Evolutionary conservation across 1,140 invertebrate genomes (phyloP), one percentile per base, ranked within the genome.

Genomic region (Paraescarpia echinospica): DNA sequence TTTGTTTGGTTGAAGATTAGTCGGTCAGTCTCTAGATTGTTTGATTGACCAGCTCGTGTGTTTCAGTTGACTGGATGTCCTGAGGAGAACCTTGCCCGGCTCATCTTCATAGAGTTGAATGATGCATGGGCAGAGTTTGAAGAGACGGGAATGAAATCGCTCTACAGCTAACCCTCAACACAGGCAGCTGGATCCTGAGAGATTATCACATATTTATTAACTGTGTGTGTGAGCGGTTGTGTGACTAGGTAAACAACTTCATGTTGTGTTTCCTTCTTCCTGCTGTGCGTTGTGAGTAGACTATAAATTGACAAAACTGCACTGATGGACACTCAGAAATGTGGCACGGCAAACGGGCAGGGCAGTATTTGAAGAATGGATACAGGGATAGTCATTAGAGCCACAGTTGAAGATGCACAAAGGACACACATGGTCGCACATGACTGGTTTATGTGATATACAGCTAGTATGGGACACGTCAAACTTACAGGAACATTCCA

Each of bases 41-140:
- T 90, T 14, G n/a, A 31, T 31, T 90, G 34, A 33, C 89, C n/a
- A n/a, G n/a, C n/a, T 41, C 27, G 34, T 41, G n/a, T 33, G 4
- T 90, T 93, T 91, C 93, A 96, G 96, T 93, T 96, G 90, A 94
- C 94, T 33, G 96, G 95, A 6, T 94, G 95, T 90, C 96, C 96
- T n/a, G 94, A 97, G 93, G 95, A 96, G 92, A 93, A 94, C n/a
- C 97, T 99, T 95, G 99, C 99, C 22, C 99, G 99, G 96, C 96
- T 99, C 95, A 99, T 99, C 95, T 99, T 99, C 96, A 99, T 99
- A 97, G 99, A 99, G 96, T 96, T 99, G 93, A 99, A 99, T 96
- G 99, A 99, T 95, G 99, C 99, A 22, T 99, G 99, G 99, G 98
- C 97, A 94, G 98, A 99, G 95, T 99, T 99, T 96, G 99, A 99